Evolutionary conservation across 2,888 invertebrate genomes (phyloP).

Genomic region (Caenorhabditis auriculariae): DNA sequence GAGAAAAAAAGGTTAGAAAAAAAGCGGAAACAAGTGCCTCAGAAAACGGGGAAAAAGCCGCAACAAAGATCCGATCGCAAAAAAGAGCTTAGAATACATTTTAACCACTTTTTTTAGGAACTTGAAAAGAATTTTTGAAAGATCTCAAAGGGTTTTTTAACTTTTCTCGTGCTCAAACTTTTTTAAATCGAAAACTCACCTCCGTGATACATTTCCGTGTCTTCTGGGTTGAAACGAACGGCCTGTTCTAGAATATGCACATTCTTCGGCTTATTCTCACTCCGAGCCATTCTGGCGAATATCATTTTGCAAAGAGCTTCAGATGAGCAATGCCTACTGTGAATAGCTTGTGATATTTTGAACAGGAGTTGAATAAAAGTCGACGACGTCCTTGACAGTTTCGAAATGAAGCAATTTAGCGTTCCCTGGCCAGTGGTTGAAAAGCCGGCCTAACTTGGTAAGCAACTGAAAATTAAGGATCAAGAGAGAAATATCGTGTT

Average conservation of each 20-base stretch:
- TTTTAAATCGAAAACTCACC: too few relatives aligned
- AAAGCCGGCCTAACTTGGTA: conserved; percentile 10
- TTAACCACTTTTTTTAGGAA: too few relatives aligned
- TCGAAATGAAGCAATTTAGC: conserved; percentile 47
- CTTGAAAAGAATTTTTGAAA: too few relatives aligned
- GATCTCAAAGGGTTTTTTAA: too few relatives aligned
- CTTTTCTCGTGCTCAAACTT: too few relatives aligned
- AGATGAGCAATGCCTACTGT: conserved; percentile 16
- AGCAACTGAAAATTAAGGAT: conserved; percentile 11
- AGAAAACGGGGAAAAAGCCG: too few relatives aligned
- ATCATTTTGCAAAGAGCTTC: neutral
- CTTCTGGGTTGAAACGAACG: conserved; percentile 59
- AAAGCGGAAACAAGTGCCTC: too few relatives aligned
- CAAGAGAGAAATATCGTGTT: neutral
- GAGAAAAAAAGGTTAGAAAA: too few relatives aligned
- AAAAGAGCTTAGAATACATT: too few relatives aligned
- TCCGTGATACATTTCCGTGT: conserved; percentile 53
- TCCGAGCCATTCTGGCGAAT: conserved; percentile 47
- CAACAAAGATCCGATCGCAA: too few relatives aligned
- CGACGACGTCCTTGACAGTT: conserved; percentile 43
- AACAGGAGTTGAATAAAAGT: conserved; percentile 54
- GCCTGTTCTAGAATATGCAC: conserved; percentile 54
- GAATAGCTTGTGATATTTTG: conserved; percentile 50
- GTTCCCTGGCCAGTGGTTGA: conserved; percentile 47
- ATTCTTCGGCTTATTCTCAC: conserved; percentile 47